Evolutionary conservation across 2,113 vertebrate genomes (phyloP).

Genomic region (Vimba vimba): DNA sequence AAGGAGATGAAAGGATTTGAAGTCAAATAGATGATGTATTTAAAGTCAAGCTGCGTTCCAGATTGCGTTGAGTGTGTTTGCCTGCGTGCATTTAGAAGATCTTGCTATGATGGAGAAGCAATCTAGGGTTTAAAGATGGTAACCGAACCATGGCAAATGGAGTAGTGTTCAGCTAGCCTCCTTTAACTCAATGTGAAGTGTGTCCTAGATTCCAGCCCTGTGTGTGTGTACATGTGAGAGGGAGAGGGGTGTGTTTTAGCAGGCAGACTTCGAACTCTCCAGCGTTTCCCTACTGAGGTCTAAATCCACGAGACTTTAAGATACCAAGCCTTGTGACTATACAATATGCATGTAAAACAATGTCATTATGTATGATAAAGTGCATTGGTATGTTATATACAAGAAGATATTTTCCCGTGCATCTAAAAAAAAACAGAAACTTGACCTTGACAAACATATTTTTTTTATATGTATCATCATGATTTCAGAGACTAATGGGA

Average conservation of each 20-base stretch:
- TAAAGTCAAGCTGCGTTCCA: slow-evolving; percentile 4
- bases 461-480: not conserved
- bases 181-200: slow-evolving; percentile 60
- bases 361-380: not conserved
- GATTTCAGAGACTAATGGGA: not conserved
- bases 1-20: not conserved
- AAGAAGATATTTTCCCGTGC: not conserved
- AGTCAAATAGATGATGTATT: not conserved
- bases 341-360: not conserved
- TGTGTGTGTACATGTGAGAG: slow-evolving; percentile 64
- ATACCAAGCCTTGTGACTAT: slow-evolving; percentile 14
- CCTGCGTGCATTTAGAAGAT: not conserved
- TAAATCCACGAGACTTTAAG: slow-evolving; percentile 6
- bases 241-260: slow-evolving; percentile 58
- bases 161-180: slow-evolving; percentile 52
- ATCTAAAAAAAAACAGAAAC: not conserved
- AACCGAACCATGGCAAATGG: slow-evolving; percentile 31
- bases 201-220: slow-evolving; percentile 66
- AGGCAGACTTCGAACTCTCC: slow-evolving; percentile 25
- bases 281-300: slow-evolving; percentile 28
- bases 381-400: slow-evolving; percentile 19
- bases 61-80: not conserved
- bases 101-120: not conserved
- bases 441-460: not conserved
- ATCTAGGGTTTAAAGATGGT: slow-evolving; percentile 37